These are phyloP conservation scores for Azorinus chamasolen DNA, from an alignment of 2,888 invertebrate genomes.

Conservation along the genomic window DNA sequence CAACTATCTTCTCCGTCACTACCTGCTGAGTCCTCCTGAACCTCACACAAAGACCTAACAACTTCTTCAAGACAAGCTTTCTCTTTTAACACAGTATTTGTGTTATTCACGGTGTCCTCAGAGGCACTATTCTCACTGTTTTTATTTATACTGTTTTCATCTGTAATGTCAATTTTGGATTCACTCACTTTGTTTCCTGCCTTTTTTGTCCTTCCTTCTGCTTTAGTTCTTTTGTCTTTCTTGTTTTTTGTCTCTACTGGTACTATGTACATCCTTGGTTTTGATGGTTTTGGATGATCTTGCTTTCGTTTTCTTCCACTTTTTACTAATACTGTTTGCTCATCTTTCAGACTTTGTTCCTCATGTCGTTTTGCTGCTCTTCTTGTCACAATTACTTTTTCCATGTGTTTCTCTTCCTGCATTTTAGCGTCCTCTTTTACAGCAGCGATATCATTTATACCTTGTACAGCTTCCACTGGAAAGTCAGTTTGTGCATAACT, in stretches of 20 bases:
- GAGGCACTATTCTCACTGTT: constrained; percentile 1
- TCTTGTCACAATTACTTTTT: not conserved
- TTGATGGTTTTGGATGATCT: constrained; percentile 33
- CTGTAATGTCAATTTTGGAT: not conserved
- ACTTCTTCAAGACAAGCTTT: no score
- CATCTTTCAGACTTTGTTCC: no score
- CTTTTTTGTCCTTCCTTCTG: constrained; percentile 7
- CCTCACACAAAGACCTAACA: no score
- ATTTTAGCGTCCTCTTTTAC: not conserved
- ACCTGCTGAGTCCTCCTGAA: not conserved
- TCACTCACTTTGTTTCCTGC: not conserved
- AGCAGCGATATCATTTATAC: not conserved
- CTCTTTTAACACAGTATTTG: no score
- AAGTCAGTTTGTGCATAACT: constrained; percentile 40
- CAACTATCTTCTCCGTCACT: not conserved
- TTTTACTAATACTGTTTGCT: no score
- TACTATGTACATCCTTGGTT: constrained; percentile 10
- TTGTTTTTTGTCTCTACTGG: constrained; percentile 2
- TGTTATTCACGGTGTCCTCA: not conserved
- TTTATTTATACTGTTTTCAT: not conserved
- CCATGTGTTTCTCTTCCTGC: not conserved
- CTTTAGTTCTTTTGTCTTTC: constrained; percentile 7
- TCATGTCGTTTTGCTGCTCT: no score
- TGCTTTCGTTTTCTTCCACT: constrained; percentile 32
- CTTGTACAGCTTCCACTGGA: not conserved